Conservation (phyloP, 2,113 vertebrate genomes). For the Procavia capensis region DNA sequence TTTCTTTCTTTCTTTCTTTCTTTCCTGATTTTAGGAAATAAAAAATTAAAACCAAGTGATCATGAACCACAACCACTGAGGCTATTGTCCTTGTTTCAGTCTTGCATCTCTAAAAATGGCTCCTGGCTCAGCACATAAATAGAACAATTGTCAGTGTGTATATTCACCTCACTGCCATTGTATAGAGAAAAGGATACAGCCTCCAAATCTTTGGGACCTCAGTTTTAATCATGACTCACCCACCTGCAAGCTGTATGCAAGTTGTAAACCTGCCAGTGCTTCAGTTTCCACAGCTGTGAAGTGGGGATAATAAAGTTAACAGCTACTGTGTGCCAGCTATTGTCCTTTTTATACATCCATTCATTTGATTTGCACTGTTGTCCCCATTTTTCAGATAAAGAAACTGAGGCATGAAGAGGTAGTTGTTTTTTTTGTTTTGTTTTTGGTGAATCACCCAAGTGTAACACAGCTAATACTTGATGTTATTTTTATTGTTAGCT, state of each 20-base stretch:
- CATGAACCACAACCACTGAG: not conserved
- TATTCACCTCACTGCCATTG: not conserved
- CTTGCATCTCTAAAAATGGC: slow-evolving; percentile 24
- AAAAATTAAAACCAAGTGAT: not conserved
- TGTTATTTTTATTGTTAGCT: not conserved
- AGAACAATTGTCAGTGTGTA: not conserved
- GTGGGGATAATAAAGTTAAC: slow-evolving; percentile 9
- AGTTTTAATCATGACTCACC: not conserved
- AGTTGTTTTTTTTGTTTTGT: no score
- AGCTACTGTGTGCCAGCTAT: not conserved
- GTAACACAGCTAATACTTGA: not conserved
- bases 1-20: not conserved
- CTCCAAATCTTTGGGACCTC: not conserved
- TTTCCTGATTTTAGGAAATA: not conserved
- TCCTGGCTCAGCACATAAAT: not conserved
- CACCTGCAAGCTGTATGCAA: not conserved
- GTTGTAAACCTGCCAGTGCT: not conserved
- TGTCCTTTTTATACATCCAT: not conserved
- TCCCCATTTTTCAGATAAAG: not conserved
- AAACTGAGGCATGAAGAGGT: slow-evolving; percentile 5
- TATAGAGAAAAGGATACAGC: not conserved
- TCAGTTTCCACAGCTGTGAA: not conserved
- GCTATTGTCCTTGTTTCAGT: not conserved
- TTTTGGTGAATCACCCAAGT: not conserved
- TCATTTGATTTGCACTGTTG: slow-evolving; percentile 46